Conservation (phyloP, 1,140 invertebrate genomes). For the Mizuhopecten yessoensis region DNA sequence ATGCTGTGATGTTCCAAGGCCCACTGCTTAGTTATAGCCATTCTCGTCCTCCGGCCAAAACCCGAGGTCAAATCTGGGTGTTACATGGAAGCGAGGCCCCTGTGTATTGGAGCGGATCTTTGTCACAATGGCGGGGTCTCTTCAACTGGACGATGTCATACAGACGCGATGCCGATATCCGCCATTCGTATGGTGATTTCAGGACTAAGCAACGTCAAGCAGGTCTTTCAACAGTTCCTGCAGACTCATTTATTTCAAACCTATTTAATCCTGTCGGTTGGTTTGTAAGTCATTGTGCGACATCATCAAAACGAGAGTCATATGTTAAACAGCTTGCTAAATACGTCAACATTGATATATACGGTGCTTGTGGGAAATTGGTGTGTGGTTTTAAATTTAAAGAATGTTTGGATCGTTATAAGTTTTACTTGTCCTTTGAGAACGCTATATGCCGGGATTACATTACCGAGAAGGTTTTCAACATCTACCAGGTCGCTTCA, state of each 20-base stretch:
- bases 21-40: background rate
- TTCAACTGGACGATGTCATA: conserved; percentile 77
- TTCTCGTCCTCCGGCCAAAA: background rate
- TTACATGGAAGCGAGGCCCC: conserved; percentile 47
- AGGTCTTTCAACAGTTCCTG: background rate
- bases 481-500: conserved; percentile 44
- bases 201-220: background rate
- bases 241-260: conserved; percentile 65
- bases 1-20: background rate
- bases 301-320: conserved; percentile 84
- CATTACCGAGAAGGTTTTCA: conserved; percentile 97
- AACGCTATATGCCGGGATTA: conserved; percentile 98
- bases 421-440: conserved; percentile 83
- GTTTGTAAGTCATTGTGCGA: conserved; percentile 87
- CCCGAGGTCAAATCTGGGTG: conserved; percentile 50
- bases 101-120: background rate
- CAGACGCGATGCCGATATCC: conserved; percentile 70
- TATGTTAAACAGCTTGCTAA: conserved; percentile 85
- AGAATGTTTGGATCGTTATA: conserved; percentile 59
- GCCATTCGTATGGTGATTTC: conserved; percentile 60
- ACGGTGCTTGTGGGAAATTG: conserved; percentile 85
- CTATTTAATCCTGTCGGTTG: conserved; percentile 83
- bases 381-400: conserved; percentile 51
- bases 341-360: conserved; percentile 86
- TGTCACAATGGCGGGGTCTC: conserved; percentile 52